Base-by-base conservation (phyloP, 2,888 invertebrate species). In the Erpobdella octoculata region DNA sequence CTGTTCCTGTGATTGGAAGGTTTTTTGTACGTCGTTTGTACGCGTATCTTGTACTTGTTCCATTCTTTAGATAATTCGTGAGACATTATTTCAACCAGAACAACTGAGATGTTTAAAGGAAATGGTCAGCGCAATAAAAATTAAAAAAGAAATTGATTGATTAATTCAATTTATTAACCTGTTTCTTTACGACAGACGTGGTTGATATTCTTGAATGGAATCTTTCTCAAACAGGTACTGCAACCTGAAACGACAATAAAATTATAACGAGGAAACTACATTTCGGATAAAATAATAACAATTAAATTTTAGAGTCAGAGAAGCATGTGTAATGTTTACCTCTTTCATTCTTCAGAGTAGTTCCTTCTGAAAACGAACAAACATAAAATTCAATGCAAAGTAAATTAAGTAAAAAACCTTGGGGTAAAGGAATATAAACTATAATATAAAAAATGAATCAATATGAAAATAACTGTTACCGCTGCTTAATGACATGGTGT, bases 141-240 rank as follows among this genome's bases (percentile, higher is more conserved):
- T 12, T 15, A 8, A 28, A 53, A 53, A 18, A 37, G 2, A n/a
- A 65, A n/a, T 28, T 31, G 5, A 6, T 6, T 21, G 31, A 15
- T n/a, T 31, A 33, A n/a, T 33, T 33, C 62, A 28, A 41, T 33
- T 64, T 64, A 31, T 18, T n/a, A 25, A 69, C 69, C 69, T 35
- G n/a, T 35, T 28, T 69, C 58, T 48, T 46, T 48, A 21, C 37
- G 25, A 33, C 69, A 69, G 58, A 69, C 12, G 28, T 35, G 35
- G 9, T 33, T 18, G 35, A 69, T 12, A n/a, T 58, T 69, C 6
- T 28, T 46, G 35, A 69, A 41, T 69, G 53, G 48, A 69, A 36
- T 48, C n/a, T 36, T 33, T 35, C 58, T 53, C 21, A 33, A 35
- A 21, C 69, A 69, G 58, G 28, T 25, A 3, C n/a, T 21, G 58